Percentiles rank a stretch among this genome's conserved stretches.
Conservation (phyloP, 2,888 invertebrate species). For the Prenolepis imparis region DNA sequence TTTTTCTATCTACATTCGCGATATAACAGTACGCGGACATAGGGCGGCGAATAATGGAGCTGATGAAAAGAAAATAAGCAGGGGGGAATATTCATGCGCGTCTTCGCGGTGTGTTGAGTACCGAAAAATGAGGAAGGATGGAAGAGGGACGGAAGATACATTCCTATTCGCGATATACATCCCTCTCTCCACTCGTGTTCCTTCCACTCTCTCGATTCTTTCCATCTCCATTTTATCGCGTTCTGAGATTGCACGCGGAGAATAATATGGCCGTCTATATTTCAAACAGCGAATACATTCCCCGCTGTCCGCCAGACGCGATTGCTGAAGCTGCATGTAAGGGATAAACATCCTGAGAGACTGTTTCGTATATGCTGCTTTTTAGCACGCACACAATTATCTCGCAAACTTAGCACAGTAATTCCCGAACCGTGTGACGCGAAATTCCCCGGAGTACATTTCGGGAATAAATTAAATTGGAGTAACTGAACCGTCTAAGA, state of each 20-base stretch:
- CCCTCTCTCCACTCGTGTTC: not conserved
- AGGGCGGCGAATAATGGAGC: slow-evolving; percentile 26
- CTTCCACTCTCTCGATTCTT: not conserved
- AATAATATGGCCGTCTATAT: slow-evolving; percentile 23
- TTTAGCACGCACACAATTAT: slow-evolving; percentile 33
- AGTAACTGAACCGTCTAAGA: not conserved
- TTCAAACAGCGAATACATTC: slow-evolving; percentile 14
- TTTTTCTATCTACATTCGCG: not conserved
- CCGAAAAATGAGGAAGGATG: not conserved
- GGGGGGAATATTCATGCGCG: slow-evolving; percentile 32
- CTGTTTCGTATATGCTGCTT: not conserved
- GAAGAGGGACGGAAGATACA: not conserved
- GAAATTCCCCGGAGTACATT: not conserved
- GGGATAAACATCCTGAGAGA: slow-evolving; percentile 7
- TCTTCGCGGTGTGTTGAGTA: not conserved
- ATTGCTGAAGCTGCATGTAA: slow-evolving; percentile 4
- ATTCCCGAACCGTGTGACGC: not conserved
- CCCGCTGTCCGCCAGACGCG: slow-evolving; percentile 24
- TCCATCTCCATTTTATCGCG: slow-evolving; percentile 22
- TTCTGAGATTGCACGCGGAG: not conserved
- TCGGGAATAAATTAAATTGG: not conserved
- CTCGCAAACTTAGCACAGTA: not conserved
- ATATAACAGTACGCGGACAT: not conserved
- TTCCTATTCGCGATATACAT: slow-evolving; percentile 7
- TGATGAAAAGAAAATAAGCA: slow-evolving; percentile 29